Evolutionary conservation across 2,888 invertebrate species (phyloP).

Genomic region (Cataglyphis albicans): DNA sequence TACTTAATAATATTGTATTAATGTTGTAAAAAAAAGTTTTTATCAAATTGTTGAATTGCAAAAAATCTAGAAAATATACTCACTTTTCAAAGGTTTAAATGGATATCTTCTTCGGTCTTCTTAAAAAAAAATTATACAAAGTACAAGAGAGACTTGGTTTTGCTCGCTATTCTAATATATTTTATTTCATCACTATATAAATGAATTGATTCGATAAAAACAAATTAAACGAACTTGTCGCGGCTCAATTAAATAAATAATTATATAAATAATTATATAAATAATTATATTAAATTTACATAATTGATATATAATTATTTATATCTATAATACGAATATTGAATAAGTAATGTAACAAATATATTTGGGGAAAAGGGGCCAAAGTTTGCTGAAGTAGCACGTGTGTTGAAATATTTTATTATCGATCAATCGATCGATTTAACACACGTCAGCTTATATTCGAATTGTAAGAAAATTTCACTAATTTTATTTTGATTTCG

Average conservation of each 20-base stretch:
- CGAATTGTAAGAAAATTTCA: neutral
- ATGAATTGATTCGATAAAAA: neutral
- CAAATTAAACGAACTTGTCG: neutral
- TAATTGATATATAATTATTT: no score
- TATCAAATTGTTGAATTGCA: no score
- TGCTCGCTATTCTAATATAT: neutral
- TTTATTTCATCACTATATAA: neutral
- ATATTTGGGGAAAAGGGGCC: neutral
- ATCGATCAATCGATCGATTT: slow-evolving; percentile 3
- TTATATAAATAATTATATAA: neutral
- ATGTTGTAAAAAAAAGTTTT: no score
- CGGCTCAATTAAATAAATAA: neutral
- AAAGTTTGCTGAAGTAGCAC: slow-evolving; percentile 4
- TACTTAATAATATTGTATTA: no score
- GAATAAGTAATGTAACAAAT: neutral
- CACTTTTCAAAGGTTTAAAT: no score
- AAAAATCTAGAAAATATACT: no score
- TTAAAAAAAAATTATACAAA: neutral
- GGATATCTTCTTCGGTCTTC: neutral
- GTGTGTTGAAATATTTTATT: slow-evolving; percentile 16
- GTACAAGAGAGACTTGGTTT: neutral
- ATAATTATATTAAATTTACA: neutral
- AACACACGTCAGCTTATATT: neutral
- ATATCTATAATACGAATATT: neutral
- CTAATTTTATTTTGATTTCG: no score